phyloP scores from a whole-genome alignment of 2,888 invertebrate genomes.

The Reticulitermes lucifugus region DNA sequence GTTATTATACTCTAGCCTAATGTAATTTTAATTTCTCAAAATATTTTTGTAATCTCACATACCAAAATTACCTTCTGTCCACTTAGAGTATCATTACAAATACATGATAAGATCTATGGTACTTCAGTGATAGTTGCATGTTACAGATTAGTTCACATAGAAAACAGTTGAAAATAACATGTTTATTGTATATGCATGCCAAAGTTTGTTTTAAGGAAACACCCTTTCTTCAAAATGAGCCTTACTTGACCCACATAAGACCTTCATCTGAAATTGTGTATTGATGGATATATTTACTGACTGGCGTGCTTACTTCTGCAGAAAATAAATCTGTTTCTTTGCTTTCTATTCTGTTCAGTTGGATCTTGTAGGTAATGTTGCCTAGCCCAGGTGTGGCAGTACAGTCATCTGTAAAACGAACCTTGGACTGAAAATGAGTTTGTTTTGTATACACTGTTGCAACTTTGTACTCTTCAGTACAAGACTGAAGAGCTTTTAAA shows the following conservation, averaged over 20 bases:
- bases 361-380: slow-evolving; percentile 15
- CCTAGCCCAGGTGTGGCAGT: slow-evolving; percentile 7
- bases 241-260: slow-evolving; percentile 14
- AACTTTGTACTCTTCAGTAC: slow-evolving; percentile 66
- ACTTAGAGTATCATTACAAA: too few relatives aligned
- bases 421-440: slow-evolving; percentile 65
- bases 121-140: too few relatives aligned
- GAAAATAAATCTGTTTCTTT: slow-evolving; percentile 17
- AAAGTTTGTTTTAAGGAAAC: too few relatives aligned
- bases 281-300: not conserved
- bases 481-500: slow-evolving; percentile 64
- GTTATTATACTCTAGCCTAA: too few relatives aligned
- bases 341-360: slow-evolving; percentile 18
- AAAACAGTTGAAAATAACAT: too few relatives aligned
- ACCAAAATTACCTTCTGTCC: too few relatives aligned
- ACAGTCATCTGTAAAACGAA: not conserved
- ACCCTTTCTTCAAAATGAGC: too few relatives aligned
- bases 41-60: too few relatives aligned
- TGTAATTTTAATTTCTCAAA: too few relatives aligned
- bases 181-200: too few relatives aligned
- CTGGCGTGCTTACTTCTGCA: slow-evolving; percentile 35
- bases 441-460: slow-evolving; percentile 68
- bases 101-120: too few relatives aligned
- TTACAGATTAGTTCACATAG: too few relatives aligned
- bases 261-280: slow-evolving; percentile 42